phyloP scores from a whole-genome alignment of 2,797 vertebrate genomes.

The Enteromius fasciolatus region DNA sequence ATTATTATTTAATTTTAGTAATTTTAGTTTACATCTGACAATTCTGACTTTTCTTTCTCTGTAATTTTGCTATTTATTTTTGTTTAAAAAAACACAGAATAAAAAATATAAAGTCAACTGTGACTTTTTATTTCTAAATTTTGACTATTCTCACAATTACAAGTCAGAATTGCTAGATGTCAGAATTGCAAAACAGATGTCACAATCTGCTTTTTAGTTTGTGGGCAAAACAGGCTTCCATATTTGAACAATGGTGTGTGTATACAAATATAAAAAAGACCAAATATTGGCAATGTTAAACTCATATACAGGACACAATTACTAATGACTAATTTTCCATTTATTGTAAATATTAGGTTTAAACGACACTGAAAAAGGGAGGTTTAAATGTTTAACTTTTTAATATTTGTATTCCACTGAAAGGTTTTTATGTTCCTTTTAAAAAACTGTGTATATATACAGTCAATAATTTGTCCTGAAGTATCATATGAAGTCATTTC shows the following conservation, averaged over 20 bases:
- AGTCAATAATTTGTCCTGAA: background rate
- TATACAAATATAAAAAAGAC: background rate
- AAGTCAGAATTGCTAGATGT: background rate
- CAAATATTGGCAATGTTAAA: conserved; percentile 1
- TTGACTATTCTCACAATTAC: background rate
- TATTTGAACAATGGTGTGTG: background rate
- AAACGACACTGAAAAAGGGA: background rate
- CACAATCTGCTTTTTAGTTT: background rate
- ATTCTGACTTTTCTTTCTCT: background rate
- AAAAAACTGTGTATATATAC: background rate
- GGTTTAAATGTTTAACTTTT: conserved; percentile 3
- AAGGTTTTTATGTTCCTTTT: background rate
- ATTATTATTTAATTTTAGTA: no score
- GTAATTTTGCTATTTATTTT: background rate
- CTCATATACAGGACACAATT: background rate
- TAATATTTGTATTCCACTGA: background rate
- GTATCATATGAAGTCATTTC: background rate
- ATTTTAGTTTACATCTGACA: no score
- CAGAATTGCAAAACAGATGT: no score
- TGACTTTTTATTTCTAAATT: background rate
- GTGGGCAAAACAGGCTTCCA: background rate
- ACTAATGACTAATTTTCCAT: background rate
- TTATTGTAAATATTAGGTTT: background rate
- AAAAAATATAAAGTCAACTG: background rate
- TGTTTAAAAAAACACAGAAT: background rate